Evolutionary conservation across 2,797 vertebrate species (phyloP).

Genomic region (Sebastes iracundus): DNA sequence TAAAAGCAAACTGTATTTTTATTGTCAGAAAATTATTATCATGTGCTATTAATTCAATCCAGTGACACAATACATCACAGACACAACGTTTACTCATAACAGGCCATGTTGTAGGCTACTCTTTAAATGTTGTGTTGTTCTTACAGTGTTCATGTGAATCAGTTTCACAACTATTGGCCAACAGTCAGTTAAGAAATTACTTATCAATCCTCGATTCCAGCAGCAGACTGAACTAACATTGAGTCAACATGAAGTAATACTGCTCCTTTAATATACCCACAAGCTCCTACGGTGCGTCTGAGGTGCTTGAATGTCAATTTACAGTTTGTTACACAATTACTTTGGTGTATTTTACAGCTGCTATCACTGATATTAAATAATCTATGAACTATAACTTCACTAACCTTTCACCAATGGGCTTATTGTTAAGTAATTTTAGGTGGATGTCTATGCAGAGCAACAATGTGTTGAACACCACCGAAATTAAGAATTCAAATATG

Average conservation of each 20-base stretch:
- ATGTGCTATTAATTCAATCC: not conserved
- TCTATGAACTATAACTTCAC: not conserved
- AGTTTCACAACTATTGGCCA: conserved; percentile 1
- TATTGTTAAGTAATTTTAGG: not conserved
- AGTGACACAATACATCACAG: not conserved
- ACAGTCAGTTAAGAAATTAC: not conserved
- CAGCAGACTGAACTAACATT: not conserved
- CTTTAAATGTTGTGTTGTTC: not conserved
- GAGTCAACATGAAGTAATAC: not conserved
- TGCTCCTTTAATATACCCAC: not conserved
- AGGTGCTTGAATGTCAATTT: not conserved
- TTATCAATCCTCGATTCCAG: not conserved
- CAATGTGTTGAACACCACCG: no score
- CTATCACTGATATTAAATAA: not conserved
- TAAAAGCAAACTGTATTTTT: not conserved
- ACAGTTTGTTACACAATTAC: not conserved
- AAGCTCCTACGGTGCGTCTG: not conserved
- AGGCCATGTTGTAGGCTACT: not conserved
- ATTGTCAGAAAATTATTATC: not conserved
- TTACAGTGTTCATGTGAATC: not conserved
- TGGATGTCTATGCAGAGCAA: no score
- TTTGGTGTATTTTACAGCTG: not conserved
- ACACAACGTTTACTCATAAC: not conserved
- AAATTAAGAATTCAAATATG: no score
- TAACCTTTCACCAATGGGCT: not conserved